A percentile compares a stretch with the other conserved stretches of the same genome.
Conservation (phyloP, 64 coral and sea anemone genomes). For the Actinia tenebrosa region DNA sequence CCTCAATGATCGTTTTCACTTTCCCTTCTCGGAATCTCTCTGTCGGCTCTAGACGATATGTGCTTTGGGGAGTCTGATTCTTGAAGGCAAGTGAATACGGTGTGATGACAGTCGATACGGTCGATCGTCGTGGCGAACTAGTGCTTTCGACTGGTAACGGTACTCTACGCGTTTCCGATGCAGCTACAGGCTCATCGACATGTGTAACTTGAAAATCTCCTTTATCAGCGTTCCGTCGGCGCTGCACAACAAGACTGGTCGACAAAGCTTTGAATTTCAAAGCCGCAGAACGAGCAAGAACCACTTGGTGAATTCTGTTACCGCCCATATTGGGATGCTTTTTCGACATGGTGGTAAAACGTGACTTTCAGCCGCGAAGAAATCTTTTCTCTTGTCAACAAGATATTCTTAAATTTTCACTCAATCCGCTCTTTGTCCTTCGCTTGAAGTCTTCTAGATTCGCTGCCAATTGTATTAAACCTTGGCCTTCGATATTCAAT, state of each 20-base stretch:
- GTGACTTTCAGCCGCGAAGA: neutral
- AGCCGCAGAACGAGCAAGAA: conserved; percentile 45
- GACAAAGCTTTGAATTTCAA: conserved; percentile 62
- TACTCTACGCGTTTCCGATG: neutral
- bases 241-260: conserved; percentile 35
- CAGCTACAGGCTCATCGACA: conserved; percentile 43
- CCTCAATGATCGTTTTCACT: conserved; percentile 63
- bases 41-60: conserved; percentile 48
- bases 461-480: neutral
- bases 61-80: neutral
- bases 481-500: neutral
- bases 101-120: neutral
- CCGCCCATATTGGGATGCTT: conserved; percentile 27
- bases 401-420: neutral
- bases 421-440: neutral
- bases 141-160: neutral
- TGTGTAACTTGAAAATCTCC: conserved; percentile 65
- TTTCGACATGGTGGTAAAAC: conserved; percentile 7
- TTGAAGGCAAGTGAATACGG: neutral
- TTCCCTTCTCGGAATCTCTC: conserved; percentile 45
- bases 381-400: neutral
- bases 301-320: conserved; percentile 49
- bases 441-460: neutral
- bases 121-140: neutral
- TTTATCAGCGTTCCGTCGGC: conserved; percentile 43